Evolutionary conservation across 1,140 invertebrate species (phyloP).

Genomic region (Halictus rubicundus): DNA sequence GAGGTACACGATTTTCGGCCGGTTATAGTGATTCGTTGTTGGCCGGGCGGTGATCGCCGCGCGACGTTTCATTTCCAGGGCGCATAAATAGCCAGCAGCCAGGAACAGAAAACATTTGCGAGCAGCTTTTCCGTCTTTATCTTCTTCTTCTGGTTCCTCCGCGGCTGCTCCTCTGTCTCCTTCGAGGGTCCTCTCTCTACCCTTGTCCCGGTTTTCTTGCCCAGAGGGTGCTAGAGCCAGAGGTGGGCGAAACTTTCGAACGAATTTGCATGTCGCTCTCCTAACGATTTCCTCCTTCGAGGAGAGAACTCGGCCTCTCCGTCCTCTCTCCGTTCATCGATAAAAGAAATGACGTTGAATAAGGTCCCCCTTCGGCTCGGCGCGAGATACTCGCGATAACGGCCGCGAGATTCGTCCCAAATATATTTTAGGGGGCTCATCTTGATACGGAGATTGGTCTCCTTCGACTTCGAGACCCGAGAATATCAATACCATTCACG

Average conservation of each 20-base stretch:
- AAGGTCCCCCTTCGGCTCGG: slow-evolving; percentile 46
- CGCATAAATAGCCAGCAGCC: slow-evolving; percentile 64
- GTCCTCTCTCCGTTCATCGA: slow-evolving; percentile 58
- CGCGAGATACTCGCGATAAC: slow-evolving; percentile 53
- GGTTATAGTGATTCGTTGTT: too few relatives aligned
- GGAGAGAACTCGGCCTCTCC: slow-evolving; percentile 54
- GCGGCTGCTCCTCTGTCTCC: slow-evolving; percentile 34
- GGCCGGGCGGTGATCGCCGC: slow-evolving; percentile 14
- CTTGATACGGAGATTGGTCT: slow-evolving; percentile 42
- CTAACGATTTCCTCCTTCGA: slow-evolving; percentile 69
- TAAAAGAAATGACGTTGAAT: slow-evolving; percentile 67
- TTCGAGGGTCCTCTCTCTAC: slow-evolving; percentile 43
- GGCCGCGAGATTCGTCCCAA: slow-evolving; percentile 28
- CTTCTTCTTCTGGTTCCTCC: slow-evolving; percentile 24
- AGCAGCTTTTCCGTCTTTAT: slow-evolving; percentile 44
- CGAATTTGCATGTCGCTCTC: slow-evolving; percentile 70
- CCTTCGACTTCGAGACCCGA: not conserved
- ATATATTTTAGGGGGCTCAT: slow-evolving; percentile 41
- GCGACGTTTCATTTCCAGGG: slow-evolving; percentile 62
- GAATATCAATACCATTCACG: slow-evolving; percentile 32
- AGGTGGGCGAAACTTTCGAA: slow-evolving; percentile 64
- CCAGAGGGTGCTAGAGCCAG: slow-evolving; percentile 59
- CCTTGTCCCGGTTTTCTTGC: slow-evolving; percentile 61
- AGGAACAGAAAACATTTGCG: slow-evolving; percentile 63
- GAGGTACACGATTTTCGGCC: too few relatives aligned